Evolutionary conservation across 2,888 invertebrate species (phyloP).

Genomic region (Allolobophora icterica): DNA sequence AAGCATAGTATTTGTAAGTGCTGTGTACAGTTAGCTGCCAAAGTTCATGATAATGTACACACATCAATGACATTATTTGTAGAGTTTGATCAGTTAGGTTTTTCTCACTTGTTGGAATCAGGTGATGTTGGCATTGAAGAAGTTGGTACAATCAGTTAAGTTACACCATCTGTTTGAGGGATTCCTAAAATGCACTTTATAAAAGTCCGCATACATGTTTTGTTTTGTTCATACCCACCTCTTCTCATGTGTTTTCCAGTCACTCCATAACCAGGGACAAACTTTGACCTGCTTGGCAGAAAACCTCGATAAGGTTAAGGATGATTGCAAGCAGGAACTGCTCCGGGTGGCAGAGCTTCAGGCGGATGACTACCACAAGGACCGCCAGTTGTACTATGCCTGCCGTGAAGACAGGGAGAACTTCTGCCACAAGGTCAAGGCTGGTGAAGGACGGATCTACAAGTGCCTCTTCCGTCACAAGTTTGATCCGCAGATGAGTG

Average conservation of each 20-base stretch:
- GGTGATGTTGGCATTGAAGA: neutral
- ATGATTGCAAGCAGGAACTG: constrained; percentile 80
- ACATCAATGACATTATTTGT: neutral
- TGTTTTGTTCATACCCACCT: neutral
- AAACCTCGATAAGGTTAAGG: constrained; percentile 69
- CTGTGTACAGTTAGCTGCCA: neutral
- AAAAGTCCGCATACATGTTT: too few species aligned
- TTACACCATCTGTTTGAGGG: too few species aligned
- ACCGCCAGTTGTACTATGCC: constrained; percentile 85
- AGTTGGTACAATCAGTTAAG: neutral
- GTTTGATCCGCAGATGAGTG: constrained; percentile 73
- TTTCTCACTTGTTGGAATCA: neutral
- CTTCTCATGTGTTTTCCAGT: constrained; percentile 49
- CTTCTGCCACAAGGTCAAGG: constrained; percentile 76
- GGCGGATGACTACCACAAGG: constrained; percentile 84
- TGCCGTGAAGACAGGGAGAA: constrained; percentile 82
- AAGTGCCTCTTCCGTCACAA: constrained; percentile 87
- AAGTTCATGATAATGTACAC: neutral
- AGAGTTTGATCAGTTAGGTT: neutral
- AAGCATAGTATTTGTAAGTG: neutral
- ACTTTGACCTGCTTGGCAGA: constrained; percentile 84
- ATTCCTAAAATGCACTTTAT: too few species aligned
- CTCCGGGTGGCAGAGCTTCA: constrained; percentile 86
- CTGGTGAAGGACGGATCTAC: constrained; percentile 83
- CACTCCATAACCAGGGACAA: constrained; percentile 75